A percentile compares a stretch with the other conserved stretches of the same genome.
Conservation (phyloP, 2,888 invertebrate species). For the Pachydiplax longipennis region DNA sequence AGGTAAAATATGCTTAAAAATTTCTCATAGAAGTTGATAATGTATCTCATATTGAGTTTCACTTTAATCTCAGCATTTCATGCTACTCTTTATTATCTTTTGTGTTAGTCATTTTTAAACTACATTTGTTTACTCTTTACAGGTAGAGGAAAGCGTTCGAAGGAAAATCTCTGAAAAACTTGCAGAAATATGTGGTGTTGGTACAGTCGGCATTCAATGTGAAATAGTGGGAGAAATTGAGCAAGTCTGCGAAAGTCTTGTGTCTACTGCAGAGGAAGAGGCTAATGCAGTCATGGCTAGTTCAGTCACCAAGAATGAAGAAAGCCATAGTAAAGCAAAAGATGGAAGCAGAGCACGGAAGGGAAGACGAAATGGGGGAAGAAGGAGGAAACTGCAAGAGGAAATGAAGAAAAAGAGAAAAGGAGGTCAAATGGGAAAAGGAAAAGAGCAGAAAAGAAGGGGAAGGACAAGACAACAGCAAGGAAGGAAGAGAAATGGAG, state of each 20-base stretch:
- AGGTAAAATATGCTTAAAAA: too few relatives aligned
- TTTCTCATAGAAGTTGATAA: too few relatives aligned
- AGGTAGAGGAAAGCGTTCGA: slow-evolving; percentile 16
- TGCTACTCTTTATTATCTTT: too few relatives aligned
- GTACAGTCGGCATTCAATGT: slow-evolving; percentile 4
- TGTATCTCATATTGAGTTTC: too few relatives aligned
- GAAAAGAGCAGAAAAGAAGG: slow-evolving; percentile 44
- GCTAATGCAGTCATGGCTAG: slow-evolving; percentile 35
- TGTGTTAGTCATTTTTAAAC: too few relatives aligned
- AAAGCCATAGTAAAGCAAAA: slow-evolving; percentile 32
- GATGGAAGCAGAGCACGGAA: slow-evolving; percentile 38
- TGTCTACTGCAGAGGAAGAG: slow-evolving; percentile 46
- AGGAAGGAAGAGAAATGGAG: neutral
- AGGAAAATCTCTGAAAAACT: slow-evolving; percentile 25
- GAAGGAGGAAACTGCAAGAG: neutral
- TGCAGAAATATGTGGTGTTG: slow-evolving; percentile 27
- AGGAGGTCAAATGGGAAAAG: slow-evolving; percentile 53
- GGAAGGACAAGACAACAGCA: neutral
- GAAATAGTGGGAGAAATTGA: slow-evolving; percentile 11
- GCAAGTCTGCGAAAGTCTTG: slow-evolving; percentile 48
- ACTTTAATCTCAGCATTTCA: too few relatives aligned
- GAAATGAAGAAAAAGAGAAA: slow-evolving; percentile 56
- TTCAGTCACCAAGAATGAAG: neutral
- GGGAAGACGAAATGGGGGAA: slow-evolving; percentile 41
- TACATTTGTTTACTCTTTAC: neutral